Base-by-base conservation (phyloP, 2,113 vertebrate genomes). In the Phocoena sinus region DNA sequence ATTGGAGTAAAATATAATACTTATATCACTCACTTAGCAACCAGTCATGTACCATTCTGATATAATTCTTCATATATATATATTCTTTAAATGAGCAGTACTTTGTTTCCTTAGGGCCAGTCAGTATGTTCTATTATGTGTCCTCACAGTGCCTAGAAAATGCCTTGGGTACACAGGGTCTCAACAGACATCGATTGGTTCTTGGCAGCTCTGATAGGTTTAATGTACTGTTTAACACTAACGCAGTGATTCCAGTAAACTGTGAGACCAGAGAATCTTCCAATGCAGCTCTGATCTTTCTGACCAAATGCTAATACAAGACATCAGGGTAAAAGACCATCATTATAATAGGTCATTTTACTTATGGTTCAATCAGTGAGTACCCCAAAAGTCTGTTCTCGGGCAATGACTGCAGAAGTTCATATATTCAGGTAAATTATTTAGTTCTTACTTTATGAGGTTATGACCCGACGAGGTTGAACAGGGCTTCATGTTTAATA, bases 231-330 rank as follows among this genome's bases (percentile, higher is more conserved):
- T 33, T 76, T 76, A 63, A 71, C 79, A 68, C 65, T 81, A 85
- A 68, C 21, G 62, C 53, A 84, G 70, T 50, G 44, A 85, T 81
- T 95, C 8, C 11, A 41, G 18, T 88, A 50, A 93, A 88, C 53
- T 31, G 3, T 90, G 71, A 94, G 71, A 71, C 31, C 21, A 77
- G 76, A 89, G 20, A 91, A 68, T 44, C 47, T 94, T 93, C 25
- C 84, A 70, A 70, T 36, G 62, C 8, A 58, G 23, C 33, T 81
- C 33, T 81, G 17, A 18, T 60, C 44, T 71, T 85, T 84, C 41
- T 56, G 38, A 67, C 47, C 44, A 93, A 82, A 91, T 36, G 44
- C 28, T 97, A 89, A 85, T 44, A 82, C 85, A 97, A 79, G n/a
- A 56, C 83, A 74, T n/a, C 47, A 68, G 36, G 23, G 31, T 94